Percentiles rank a stretch among this genome's conserved stretches.
Conservation (phyloP, 2,797 vertebrate species). For the Adelosebastes latens region DNA sequence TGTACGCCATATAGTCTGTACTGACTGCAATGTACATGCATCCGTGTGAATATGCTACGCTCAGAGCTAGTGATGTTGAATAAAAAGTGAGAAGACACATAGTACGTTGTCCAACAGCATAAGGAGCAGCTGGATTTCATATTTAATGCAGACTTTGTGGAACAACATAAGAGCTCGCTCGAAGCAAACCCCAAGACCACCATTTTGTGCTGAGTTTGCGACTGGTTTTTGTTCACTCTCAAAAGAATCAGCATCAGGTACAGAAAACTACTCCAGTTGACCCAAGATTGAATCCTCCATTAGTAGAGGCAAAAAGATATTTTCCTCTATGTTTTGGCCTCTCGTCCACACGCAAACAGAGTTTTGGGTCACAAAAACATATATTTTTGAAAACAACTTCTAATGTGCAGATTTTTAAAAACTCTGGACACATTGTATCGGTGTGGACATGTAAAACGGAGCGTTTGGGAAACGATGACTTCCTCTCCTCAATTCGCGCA, state of each 20-base stretch:
- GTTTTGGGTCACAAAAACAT: too few relatives aligned
- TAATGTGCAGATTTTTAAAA: too few relatives aligned
- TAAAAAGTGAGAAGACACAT: background rate
- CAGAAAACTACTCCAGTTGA: background rate
- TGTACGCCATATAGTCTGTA: too few relatives aligned
- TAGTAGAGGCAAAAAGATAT: background rate
- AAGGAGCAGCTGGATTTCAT: background rate
- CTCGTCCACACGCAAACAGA: accelerated
- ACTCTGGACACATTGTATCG: too few relatives aligned
- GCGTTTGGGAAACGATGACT: too few relatives aligned
- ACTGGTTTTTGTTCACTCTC: background rate
- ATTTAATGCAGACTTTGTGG: background rate
- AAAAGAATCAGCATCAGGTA: background rate
- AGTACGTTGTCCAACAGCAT: background rate
- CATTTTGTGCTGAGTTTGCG: background rate
- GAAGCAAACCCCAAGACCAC: background rate
- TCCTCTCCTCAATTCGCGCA: too few relatives aligned
- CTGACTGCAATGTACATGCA: too few relatives aligned
- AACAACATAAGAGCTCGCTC: background rate
- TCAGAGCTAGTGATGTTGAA: too few relatives aligned
- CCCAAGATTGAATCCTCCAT: background rate
- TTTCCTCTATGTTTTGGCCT: too few relatives aligned
- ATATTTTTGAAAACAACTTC: too few relatives aligned
- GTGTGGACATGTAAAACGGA: accelerated
- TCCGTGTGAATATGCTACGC: too few relatives aligned